A percentile compares a stretch with the other conserved stretches of the same genome.
phyloP scores from a whole-genome alignment of 2,113 vertebrate species.

The Prunella himalayana region DNA sequence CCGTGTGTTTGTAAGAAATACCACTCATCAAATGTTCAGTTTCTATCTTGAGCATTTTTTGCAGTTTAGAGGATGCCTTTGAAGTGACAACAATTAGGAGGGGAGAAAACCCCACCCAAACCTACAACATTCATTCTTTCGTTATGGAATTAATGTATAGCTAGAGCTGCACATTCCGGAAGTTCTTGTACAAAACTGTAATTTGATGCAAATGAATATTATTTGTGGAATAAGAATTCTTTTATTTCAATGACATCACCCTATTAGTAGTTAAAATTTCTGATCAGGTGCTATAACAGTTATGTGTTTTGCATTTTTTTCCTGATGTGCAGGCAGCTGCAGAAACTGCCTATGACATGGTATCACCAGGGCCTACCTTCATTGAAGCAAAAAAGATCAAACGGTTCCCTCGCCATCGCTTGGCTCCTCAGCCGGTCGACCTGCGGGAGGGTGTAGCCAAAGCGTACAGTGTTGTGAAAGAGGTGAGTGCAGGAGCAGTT shows the following conservation, averaged over 20 bases:
- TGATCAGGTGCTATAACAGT: background rate
- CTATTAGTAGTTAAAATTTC: background rate
- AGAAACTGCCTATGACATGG: slow-evolving; percentile 98
- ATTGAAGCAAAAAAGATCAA: slow-evolving; percentile 83
- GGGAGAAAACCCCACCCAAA: background rate
- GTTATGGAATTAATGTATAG: background rate
- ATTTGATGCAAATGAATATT: background rate
- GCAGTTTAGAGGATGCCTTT: background rate
- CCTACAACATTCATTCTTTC: background rate
- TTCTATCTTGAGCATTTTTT: background rate
- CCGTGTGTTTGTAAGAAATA: background rate
- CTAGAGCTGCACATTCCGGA: background rate
- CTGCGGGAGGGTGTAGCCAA: slow-evolving; percentile 96
- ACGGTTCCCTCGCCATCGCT: slow-evolving; percentile 84
- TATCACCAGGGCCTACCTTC: slow-evolving; percentile 89
- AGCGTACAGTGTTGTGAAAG: slow-evolving; percentile 94
- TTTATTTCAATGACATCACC: background rate
- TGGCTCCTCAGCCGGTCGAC: slow-evolving; percentile 93
- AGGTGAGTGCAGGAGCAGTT: slow-evolving; percentile 73
- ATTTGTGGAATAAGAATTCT: background rate
- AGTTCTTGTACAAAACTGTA: background rate
- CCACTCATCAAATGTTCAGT: background rate
- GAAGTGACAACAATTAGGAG: background rate
- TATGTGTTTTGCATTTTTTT: background rate
- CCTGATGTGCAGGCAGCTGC: slow-evolving; percentile 83